Percentiles rank a stretch among this genome's conserved stretches.
These are phyloP conservation scores for Cladorhizidae sp. DNA, from an alignment of 37 sponge, comb jelly and placozoan species.

Conservation along the genomic window DNA sequence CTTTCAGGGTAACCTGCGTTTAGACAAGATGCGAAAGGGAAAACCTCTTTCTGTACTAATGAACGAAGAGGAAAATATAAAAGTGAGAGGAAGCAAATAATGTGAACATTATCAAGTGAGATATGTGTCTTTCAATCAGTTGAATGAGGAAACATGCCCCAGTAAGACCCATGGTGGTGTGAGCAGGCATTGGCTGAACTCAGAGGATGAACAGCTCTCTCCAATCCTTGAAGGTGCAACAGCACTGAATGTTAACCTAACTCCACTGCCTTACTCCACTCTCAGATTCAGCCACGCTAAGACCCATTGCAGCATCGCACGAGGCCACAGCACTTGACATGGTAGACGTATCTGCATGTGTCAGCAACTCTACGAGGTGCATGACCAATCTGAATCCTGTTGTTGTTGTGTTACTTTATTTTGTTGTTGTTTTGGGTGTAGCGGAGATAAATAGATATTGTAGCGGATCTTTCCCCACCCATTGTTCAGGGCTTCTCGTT, in stretches of 20 bases:
- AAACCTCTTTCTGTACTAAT: conserved; percentile 28
- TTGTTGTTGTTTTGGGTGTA: too few species aligned
- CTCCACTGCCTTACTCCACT: background rate
- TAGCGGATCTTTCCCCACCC: too few species aligned
- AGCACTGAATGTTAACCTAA: too few species aligned
- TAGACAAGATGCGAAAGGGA: conserved; percentile 19
- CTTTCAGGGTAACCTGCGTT: background rate
- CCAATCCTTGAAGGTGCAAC: background rate
- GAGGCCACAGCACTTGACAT: too few species aligned
- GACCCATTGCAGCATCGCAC: too few species aligned
- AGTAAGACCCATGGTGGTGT: background rate
- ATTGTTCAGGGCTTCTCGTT: too few species aligned
- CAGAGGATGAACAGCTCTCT: background rate
- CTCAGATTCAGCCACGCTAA: too few species aligned
- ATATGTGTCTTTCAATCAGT: background rate
- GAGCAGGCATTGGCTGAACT: background rate
- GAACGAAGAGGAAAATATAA: conserved; percentile 10
- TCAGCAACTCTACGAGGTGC: too few species aligned
- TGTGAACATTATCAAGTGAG: background rate
- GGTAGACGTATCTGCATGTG: too few species aligned
- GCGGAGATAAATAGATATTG: too few species aligned
- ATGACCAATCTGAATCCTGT: too few species aligned
- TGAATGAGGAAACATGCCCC: background rate
- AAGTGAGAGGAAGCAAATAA: conserved; percentile 15
- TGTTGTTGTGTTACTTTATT: too few species aligned